phyloP scores from a whole-genome alignment of 1,140 invertebrate species.

The Physella acuta region DNA sequence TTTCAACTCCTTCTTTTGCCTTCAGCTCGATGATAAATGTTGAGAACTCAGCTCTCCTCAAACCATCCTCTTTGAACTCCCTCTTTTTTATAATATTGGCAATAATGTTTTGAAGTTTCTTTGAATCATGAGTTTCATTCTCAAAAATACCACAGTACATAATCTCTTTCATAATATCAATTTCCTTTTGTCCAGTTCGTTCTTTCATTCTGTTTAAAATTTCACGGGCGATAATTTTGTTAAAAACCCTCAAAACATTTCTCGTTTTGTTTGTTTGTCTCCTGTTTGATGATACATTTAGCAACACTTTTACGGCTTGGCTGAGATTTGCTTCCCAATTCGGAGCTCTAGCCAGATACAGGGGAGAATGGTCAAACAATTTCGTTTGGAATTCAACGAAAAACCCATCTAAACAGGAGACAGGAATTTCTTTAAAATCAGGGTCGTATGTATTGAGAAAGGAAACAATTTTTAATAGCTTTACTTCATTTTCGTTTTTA shows the following conservation, averaged over 20 bases:
- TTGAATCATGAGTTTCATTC: conserved; percentile 3
- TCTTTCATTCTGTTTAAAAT: conserved; percentile 27
- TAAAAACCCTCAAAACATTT: conserved; percentile 27
- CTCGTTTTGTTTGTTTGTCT: conserved; percentile 16
- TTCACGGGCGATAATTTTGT: conserved; percentile 28
- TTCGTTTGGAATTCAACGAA: conserved; percentile 12
- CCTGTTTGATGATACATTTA: conserved; percentile 31
- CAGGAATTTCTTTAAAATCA: conserved; percentile 29
- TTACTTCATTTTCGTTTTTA: conserved; percentile 25
- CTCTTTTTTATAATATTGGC: conserved; percentile 34
- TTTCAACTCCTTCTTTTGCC: conserved; percentile 28
- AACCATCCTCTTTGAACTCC: conserved; percentile 24
- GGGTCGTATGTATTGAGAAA: conserved; percentile 37
- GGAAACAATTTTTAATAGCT: conserved; percentile 34
- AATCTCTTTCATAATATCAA: conserved; percentile 28
- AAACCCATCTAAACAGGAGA: conserved; percentile 32
- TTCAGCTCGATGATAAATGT: conserved; percentile 30
- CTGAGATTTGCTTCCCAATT: conserved; percentile 36
- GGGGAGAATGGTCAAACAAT: background rate
- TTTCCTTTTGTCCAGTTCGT: conserved; percentile 14
- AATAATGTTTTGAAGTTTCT: conserved; percentile 29
- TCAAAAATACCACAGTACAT: conserved; percentile 26
- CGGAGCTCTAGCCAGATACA: background rate
- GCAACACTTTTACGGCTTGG: conserved; percentile 28
- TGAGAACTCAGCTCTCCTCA: conserved; percentile 29